phyloP scores from a whole-genome alignment of 2,113 vertebrate species.

The Larimichthys crocea region DNA sequence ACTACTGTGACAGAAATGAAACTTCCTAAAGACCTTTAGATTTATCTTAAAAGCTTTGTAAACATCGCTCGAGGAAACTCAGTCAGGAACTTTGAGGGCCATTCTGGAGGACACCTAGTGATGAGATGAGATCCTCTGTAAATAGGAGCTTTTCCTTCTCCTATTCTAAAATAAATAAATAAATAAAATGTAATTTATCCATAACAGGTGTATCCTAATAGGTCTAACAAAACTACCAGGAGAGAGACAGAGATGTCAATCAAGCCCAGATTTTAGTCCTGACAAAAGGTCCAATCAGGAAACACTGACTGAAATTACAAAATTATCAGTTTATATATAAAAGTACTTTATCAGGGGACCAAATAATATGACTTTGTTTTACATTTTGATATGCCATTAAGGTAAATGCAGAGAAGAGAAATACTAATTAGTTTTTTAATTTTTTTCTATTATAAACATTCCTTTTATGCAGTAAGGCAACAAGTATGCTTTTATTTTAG shows the following conservation, averaged over 20 bases:
- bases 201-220: not conserved
- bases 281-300: not conserved
- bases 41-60: not conserved
- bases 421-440: not conserved
- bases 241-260: not conserved
- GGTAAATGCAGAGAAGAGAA: not conserved
- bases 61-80: not conserved
- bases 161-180: not conserved
- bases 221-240: not conserved
- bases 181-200: not conserved
- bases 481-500: not conserved
- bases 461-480: not conserved
- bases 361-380: too few relatives aligned
- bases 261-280: not conserved
- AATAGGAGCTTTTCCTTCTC: not conserved
- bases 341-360: not conserved
- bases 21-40: too few relatives aligned
- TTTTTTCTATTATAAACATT: not conserved
- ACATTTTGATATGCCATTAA: too few relatives aligned
- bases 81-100: not conserved
- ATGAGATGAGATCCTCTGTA: not conserved
- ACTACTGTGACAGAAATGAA: too few relatives aligned
- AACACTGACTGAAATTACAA: not conserved
- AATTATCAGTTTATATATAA: not conserved
- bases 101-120: not conserved